Evolutionary conservation across 2,888 invertebrate genomes (phyloP).

Genomic region (Camponotus fellah): DNA sequence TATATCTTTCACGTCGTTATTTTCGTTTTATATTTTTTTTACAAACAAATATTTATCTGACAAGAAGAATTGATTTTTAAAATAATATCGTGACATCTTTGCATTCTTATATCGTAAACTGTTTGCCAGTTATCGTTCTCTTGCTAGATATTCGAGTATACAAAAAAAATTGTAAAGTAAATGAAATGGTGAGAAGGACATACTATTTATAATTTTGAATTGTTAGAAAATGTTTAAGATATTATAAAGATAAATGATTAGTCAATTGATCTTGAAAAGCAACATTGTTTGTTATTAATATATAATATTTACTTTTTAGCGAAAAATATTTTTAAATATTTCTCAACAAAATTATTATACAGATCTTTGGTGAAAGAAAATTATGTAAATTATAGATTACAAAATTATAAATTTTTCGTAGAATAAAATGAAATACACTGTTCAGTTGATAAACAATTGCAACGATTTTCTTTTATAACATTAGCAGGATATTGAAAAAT

Average conservation of each 20-base stretch:
- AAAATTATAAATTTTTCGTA: not conserved
- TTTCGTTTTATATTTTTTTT: not conserved
- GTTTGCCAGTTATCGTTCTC: not conserved
- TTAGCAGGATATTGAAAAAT: not conserved
- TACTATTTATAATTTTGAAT: slow-evolving; percentile 3
- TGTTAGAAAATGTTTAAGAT: not conserved
- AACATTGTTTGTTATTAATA: not conserved
- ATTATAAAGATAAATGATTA: too few species aligned
- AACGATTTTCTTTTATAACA: too few species aligned
- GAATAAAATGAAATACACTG: not conserved
- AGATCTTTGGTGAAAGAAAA: not conserved
- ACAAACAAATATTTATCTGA: not conserved
- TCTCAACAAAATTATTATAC: not conserved
- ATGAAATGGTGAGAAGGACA: not conserved
- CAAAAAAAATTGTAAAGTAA: not conserved
- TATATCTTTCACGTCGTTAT: not conserved
- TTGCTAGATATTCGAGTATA: not conserved
- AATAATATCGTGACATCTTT: not conserved
- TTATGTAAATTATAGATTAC: not conserved
- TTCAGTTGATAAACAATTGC: not conserved
- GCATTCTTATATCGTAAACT: not conserved
- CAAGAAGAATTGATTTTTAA: not conserved
- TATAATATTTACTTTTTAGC: not conserved
- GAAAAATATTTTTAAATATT: not conserved
- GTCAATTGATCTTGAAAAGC: not conserved